These are phyloP conservation scores for Erinaceus europaeus DNA, from an alignment of 2,113 vertebrate species.

Conservation along the genomic window DNA sequence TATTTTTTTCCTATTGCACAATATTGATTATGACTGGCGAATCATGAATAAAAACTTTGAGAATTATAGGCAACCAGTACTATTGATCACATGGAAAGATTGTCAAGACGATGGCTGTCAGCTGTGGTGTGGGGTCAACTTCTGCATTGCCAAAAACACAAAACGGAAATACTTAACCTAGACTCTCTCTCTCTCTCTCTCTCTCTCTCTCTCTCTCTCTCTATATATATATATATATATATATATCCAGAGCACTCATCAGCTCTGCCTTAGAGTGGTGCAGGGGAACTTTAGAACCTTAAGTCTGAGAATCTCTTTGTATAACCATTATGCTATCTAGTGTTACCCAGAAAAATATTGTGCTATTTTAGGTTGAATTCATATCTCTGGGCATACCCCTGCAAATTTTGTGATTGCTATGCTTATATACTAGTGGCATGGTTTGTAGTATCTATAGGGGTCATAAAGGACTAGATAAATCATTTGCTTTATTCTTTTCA, in stretches of 20 bases:
- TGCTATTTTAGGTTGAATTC: not conserved
- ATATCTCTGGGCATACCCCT: not conserved
- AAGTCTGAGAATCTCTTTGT: too few relatives aligned
- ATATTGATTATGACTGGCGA: not conserved
- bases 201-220: too few relatives aligned
- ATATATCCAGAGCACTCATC: too few relatives aligned
- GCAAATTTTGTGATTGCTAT: not conserved
- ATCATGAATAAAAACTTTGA: conserved; percentile 2
- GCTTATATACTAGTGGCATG: not conserved
- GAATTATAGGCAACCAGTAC: not conserved
- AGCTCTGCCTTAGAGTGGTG: not conserved
- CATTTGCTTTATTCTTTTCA: not conserved
- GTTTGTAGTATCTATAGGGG: not conserved
- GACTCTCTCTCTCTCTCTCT: too few relatives aligned
- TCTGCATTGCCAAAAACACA: too few relatives aligned
- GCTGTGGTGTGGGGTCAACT: not conserved
- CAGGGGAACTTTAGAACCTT: too few relatives aligned
- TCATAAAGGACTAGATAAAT: not conserved
- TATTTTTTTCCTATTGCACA: not conserved
- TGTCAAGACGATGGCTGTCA: not conserved
- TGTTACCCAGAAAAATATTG: not conserved
- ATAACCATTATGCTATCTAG: too few relatives aligned
- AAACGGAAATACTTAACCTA: too few relatives aligned
- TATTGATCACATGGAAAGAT: not conserved
- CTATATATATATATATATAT: too few relatives aligned